A percentile compares a stretch with the other conserved stretches of the same genome.
phyloP scores from a whole-genome alignment of 2,797 vertebrate genomes.

The Myotis daubentonii region DNA sequence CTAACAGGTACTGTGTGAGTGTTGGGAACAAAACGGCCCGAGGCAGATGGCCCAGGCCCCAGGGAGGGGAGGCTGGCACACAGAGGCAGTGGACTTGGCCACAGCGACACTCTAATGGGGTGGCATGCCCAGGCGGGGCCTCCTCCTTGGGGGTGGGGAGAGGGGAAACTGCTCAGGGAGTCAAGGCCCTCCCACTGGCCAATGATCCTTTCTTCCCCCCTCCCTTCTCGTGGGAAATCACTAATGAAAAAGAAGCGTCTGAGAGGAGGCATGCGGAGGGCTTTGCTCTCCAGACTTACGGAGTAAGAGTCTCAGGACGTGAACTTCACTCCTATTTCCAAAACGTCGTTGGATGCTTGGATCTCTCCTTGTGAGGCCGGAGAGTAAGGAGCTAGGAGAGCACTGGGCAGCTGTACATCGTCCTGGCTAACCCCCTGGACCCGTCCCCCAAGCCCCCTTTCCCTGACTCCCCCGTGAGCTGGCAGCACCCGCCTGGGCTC shows the following conservation, averaged over 20 bases:
- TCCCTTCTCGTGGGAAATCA: background rate
- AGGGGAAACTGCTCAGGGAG: background rate
- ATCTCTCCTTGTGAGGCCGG: background rate
- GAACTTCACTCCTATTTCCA: background rate
- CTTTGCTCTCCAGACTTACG: background rate
- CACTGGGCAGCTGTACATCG: background rate
- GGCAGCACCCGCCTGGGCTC: background rate
- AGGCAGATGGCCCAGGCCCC: background rate
- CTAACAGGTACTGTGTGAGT: background rate
- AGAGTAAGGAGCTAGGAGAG: background rate
- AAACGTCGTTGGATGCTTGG: no score
- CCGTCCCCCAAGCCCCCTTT: background rate
- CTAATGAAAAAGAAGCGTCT: background rate
- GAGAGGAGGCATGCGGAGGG: background rate
- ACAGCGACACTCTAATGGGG: accelerated
- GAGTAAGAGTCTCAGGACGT: background rate
- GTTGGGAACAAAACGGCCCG: background rate
- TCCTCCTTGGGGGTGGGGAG: background rate
- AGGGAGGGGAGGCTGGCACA: background rate
- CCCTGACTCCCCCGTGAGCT: background rate
- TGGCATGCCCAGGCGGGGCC: accelerated
- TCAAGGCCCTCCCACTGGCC: background rate
- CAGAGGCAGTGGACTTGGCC: accelerated
- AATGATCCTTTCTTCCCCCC: background rate
- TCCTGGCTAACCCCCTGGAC: background rate